A percentile compares a stretch with the other conserved stretches of the same genome.
Conservation (phyloP, 2,888 invertebrate genomes). For the Poecilus cupreus region DNA sequence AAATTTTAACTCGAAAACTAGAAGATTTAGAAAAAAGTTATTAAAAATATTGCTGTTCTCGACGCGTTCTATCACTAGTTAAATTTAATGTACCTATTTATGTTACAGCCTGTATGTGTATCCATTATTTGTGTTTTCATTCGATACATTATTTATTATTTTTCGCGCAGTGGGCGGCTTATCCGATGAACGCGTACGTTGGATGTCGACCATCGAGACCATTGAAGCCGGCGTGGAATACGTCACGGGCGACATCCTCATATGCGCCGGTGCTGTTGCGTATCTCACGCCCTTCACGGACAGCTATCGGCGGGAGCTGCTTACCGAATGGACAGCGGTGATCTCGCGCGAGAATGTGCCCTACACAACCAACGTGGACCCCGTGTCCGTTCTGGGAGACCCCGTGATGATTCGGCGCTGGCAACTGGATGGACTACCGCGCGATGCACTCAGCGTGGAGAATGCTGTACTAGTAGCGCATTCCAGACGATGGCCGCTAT, state of each 20-base stretch:
- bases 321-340: conserved; percentile 76
- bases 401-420: conserved; percentile 85
- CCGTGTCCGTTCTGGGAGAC: conserved; percentile 83
- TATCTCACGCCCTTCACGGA: conserved; percentile 88
- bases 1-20: too few species aligned
- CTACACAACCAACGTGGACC: conserved; percentile 77
- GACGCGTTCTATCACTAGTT: too few species aligned
- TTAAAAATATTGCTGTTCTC: too few species aligned
- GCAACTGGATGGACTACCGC: conserved; percentile 90
- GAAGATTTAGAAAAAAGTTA: too few species aligned
- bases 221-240: conserved; percentile 76
- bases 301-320: conserved; percentile 76
- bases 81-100: too few species aligned
- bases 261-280: conserved; percentile 84
- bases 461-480: conserved; percentile 90
- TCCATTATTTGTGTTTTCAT: too few species aligned
- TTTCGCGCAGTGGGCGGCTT: conserved; percentile 65
- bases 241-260: conserved; percentile 82
- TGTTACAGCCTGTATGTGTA: too few species aligned
- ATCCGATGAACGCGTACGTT: conserved; percentile 77
- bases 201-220: conserved; percentile 81
- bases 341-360: conserved; percentile 77
- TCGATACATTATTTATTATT: too few species aligned
- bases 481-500: conserved; percentile 90
- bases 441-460: conserved; percentile 90